phyloP scores from a whole-genome alignment of 2,113 vertebrate species.

The Limnothrissa miodon region DNA sequence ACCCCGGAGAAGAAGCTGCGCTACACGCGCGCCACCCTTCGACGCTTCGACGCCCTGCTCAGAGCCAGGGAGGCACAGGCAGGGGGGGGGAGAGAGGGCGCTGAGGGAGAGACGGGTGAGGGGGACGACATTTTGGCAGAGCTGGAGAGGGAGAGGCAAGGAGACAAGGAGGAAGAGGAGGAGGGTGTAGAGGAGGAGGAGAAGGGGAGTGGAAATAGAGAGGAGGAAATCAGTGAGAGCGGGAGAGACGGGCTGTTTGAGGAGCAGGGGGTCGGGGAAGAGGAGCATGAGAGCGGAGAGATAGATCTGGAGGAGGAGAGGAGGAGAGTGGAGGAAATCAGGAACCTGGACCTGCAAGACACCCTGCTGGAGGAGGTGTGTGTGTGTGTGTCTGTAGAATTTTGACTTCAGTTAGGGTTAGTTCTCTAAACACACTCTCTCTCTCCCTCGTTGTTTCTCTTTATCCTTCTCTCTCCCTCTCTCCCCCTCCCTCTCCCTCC shows the following conservation, averaged over 20 bases:
- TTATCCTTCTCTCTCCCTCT: neutral
- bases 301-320: conserved; percentile 76
- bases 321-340: conserved; percentile 73
- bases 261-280: conserved; percentile 22
- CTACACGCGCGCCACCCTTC: conserved; percentile 64
- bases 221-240: neutral
- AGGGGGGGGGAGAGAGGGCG: neutral
- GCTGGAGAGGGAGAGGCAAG: too few relatives aligned
- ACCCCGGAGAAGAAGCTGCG: conserved; percentile 77
- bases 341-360: conserved; percentile 74
- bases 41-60: conserved; percentile 62
- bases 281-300: conserved; percentile 49
- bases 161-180: conserved; percentile 31
- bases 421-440: too few relatives aligned
- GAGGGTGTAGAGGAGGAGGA: neutral
- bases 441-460: neutral
- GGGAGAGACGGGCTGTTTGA: neutral
- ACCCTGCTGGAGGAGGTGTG: conserved; percentile 79
- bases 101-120: too few relatives aligned
- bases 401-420: too few relatives aligned
- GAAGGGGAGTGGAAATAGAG: neutral
- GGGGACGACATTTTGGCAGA: too few relatives aligned
- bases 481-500: neutral
- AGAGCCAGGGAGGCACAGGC: conserved; percentile 36
- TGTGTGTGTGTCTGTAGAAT: neutral